A percentile compares a stretch with the other conserved stretches of the same genome.
These are phyloP conservation scores for Sinocyclocheilus rhinocerous DNA, from an alignment of 2,113 vertebrate genomes.

Conservation along the genomic window DNA sequence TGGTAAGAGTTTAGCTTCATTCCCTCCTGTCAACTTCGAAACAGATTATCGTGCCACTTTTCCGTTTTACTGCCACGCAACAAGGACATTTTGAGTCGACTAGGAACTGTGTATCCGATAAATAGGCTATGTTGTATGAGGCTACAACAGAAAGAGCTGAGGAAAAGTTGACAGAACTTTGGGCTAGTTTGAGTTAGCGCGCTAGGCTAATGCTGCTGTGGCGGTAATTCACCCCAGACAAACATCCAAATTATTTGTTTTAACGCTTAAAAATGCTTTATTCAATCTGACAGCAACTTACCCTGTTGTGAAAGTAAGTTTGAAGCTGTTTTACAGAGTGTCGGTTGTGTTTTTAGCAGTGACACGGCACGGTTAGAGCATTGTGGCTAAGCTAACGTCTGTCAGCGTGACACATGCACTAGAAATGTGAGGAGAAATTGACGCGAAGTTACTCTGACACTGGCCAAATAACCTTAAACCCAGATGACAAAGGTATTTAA, in stretches of 20 bases:
- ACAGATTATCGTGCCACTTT: background rate
- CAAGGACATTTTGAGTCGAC: background rate
- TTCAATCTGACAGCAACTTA: background rate
- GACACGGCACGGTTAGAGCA: background rate
- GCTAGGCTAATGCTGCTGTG: conserved; percentile 31
- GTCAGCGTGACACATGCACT: conserved; percentile 32
- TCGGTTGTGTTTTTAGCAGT: background rate
- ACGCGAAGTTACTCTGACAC: background rate
- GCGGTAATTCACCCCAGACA: background rate
- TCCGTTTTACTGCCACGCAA: too few relatives aligned
- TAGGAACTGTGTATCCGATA: conserved; percentile 7
- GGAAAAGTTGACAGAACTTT: conserved; percentile 37
- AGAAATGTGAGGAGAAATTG: background rate
- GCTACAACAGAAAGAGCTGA: too few relatives aligned
- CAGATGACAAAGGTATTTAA: background rate
- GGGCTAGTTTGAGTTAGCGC: conserved; percentile 32
- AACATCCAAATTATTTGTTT: background rate
- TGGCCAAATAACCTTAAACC: background rate
- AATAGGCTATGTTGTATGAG: background rate
- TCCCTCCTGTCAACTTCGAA: background rate
- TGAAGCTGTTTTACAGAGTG: background rate
- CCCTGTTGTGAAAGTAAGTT: background rate
- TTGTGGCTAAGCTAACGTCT: conserved; percentile 23
- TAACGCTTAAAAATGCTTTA: background rate
- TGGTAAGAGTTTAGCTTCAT: conserved; percentile 72